phyloP scores from a whole-genome alignment of 2,113 vertebrate species.

The Hydrolagus affinis region DNA sequence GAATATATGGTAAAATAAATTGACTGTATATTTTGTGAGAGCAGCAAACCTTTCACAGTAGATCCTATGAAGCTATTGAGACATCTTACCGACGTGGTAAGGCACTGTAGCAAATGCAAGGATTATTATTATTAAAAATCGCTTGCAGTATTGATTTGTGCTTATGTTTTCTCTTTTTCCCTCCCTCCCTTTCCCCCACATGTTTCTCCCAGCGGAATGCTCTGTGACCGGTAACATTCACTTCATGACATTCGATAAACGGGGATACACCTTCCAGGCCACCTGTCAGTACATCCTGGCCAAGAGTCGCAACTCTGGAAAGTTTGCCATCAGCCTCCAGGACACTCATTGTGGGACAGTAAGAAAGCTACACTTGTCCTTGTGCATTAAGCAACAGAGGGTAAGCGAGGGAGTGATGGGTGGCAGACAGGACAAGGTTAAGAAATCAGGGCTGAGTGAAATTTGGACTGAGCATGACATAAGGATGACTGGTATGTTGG shows the following conservation, averaged over 20 bases:
- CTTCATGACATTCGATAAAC: conserved; percentile 85
- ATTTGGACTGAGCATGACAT: too few relatives aligned
- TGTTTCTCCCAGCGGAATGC: conserved; percentile 68
- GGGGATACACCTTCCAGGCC: conserved; percentile 77
- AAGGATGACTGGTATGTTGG: too few relatives aligned
- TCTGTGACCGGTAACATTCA: conserved; percentile 85
- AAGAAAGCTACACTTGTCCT: conserved; percentile 40
- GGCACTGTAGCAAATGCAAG: too few relatives aligned
- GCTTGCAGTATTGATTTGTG: background rate
- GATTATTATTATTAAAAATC: background rate
- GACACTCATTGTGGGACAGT: conserved; percentile 83
- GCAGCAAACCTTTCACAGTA: too few relatives aligned
- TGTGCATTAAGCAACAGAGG: background rate
- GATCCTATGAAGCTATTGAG: too few relatives aligned
- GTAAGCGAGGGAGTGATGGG: background rate
- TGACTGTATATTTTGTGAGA: too few relatives aligned
- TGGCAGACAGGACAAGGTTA: background rate
- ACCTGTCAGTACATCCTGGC: conserved; percentile 84
- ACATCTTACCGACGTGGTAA: too few relatives aligned
- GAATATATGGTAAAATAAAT: too few relatives aligned
- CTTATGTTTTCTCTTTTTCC: background rate
- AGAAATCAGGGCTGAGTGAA: background rate
- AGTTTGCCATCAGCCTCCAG: conserved; percentile 76
- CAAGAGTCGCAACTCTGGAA: conserved; percentile 72
- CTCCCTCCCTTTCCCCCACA: background rate